Base-by-base conservation (phyloP, 1,140 invertebrate species). In the Whitmania pigra region DNA sequence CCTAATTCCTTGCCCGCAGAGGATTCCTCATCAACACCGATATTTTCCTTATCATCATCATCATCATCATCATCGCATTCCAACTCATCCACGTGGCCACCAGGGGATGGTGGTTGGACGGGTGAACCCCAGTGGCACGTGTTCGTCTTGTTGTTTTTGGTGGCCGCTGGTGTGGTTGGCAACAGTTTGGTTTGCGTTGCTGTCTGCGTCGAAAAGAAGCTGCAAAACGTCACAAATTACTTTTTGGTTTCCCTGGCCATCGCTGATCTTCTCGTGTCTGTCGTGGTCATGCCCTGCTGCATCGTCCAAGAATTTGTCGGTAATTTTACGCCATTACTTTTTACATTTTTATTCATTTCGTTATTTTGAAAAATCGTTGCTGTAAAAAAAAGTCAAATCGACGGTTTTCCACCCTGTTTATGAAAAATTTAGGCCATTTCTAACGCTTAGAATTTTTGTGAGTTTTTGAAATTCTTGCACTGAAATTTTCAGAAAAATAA, bases 241-340 rank as follows among this genome's bases (percentile, higher is more conserved):
- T 82, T 81, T 55, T 74, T 83, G 5, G 79, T 82, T 57, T 81
- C 80, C 15, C 73, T 82, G 29, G 81, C 81, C 17, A 55, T 80
- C 18, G 81, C 81, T 66, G 81, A 82, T 74, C 73, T 82, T 22
- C 71, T 83, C 0, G 80, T 83, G 43, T 90, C 89, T 76, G 81
- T 92, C 57, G 89, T 92, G 78, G 91, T 93, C 15, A 94, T 94
- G 91, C 91, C 91, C 9, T 86, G 93, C 78, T 90, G 90, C 63
- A 90, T 90, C 15, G 88, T 92, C 74, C 89, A 88, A 11, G 90
- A 89, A 77, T 90, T 93, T 82, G 83, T 90, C 76, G 90, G 90
- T 92, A 82, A 49, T 49, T 49, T 4, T 15, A 11, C 31, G 31
- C 31, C 2, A 3, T 36, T 36, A 36, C 6, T 36, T 3, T 49